A percentile compares a stretch with the other conserved stretches of the same genome.
phyloP scores from a whole-genome alignment of 2,113 vertebrate genomes.

The Pelecanus crispus region DNA sequence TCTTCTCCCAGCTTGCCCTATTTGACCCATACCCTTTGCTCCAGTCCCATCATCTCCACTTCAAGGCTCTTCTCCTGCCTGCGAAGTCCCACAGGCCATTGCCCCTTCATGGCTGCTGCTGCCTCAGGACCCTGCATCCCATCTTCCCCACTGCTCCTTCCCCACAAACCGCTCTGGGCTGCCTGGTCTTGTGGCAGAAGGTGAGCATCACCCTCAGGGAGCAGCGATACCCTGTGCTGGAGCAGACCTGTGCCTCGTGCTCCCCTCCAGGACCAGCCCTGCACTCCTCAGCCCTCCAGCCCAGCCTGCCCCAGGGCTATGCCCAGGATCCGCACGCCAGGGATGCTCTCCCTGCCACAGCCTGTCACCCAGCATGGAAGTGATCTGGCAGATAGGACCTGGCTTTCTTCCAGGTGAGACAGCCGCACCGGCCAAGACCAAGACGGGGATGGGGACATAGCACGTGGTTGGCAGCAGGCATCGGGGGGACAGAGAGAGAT shows the following conservation, averaged over 20 bases:
- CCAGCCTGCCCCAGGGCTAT: background rate
- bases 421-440: fast-evolving
- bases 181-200: background rate
- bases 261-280: background rate
- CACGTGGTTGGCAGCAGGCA: background rate
- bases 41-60: background rate
- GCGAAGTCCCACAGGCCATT: background rate
- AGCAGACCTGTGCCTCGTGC: background rate
- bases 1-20: background rate
- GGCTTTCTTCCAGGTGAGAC: background rate
- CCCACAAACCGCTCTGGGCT: background rate
- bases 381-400: background rate
- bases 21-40: background rate
- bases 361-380: background rate
- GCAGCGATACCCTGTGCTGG: background rate
- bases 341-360: background rate
- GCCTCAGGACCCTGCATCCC: background rate
- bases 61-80: background rate
- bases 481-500: background rate
- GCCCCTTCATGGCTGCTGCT: background rate
- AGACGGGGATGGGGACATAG: fast-evolving
- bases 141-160: background rate
- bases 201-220: background rate
- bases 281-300: background rate
- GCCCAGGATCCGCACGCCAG: fast-evolving